Percentiles rank a stretch among this genome's conserved stretches.
These are phyloP conservation scores for Phenganax marumi DNA, from an alignment of 92 coral and sea anemone species.

Conservation along the genomic window DNA sequence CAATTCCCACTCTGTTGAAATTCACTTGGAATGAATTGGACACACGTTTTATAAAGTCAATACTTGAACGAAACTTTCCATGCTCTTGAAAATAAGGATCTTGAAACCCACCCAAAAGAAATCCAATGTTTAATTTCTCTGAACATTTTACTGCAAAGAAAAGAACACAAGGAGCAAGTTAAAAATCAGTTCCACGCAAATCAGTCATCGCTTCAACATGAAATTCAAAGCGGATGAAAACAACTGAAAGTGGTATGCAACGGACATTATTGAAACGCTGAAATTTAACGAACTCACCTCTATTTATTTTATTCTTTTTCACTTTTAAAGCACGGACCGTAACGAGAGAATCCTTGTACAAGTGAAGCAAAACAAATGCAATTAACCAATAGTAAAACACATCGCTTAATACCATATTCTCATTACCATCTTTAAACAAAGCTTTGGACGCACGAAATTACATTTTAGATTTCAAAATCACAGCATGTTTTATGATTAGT, in stretches of 20 bases:
- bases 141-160: constrained; percentile 14
- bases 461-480: constrained; percentile 11
- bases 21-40: constrained; percentile 8
- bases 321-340: neutral
- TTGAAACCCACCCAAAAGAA: constrained; percentile 44
- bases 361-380: constrained; percentile 9
- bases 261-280: too few relatives aligned
- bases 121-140: constrained; percentile 28
- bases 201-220: too few relatives aligned
- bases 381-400: constrained; percentile 27
- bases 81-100: constrained; percentile 45
- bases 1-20: neutral
- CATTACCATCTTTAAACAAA: constrained; percentile 21
- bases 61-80: constrained; percentile 14
- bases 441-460: neutral
- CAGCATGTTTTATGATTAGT: constrained; percentile 14
- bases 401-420: constrained; percentile 20
- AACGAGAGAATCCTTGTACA: neutral
- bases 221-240: too few relatives aligned
- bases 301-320: neutral
- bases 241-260: too few relatives aligned
- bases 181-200: too few relatives aligned
- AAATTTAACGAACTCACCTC: neutral
- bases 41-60: constrained; percentile 20
- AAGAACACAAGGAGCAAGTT: neutral